Evolutionary conservation across 2,113 vertebrate species (phyloP), one percentile per base, ranked within the genome.

Genomic region (Columba livia): DNA sequence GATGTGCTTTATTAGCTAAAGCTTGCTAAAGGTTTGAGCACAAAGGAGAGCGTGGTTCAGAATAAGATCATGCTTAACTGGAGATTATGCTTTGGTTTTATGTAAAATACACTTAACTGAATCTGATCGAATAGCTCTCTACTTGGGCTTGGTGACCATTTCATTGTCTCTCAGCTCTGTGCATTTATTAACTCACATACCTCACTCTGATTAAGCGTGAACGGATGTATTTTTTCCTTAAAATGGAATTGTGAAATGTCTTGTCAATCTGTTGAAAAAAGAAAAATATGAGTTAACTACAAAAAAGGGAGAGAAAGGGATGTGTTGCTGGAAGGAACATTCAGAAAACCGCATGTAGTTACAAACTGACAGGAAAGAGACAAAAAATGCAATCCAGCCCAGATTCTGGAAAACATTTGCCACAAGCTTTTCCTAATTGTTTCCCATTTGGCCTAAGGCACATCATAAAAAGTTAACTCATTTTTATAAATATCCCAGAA

Each of bases 251-350:
- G 88, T 97, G 89, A 97, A 98, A 98, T 96, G 97, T 98, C 97
- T 98, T 97, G 96, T 98, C 97, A 94, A 98, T 97, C 98, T 98
- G 95, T 98, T 97, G 96, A 84, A 95, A 96, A 96, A 97, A 96
- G 94, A 94, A 81, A 96, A 97, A 92, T 61, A 38, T 25, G 80
- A 73, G 85, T 88, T 93, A 95, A 57, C 80, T 90, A 91, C 72
- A 89, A 77, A 85, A 67, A 86, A 72, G 34, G 26, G 50, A 57
- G 29, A 40, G 84, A 71, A 62, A 56, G 1, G 0, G 50, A 67
- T 50, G 69, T 51, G 50, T 36, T 79, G 65, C 78, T 94, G 79
- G 56, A 85, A 92, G n/a, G 5, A 89, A 17, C 44, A 85, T 88
- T 84, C 48, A 80, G 84, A 70, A 94, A 93, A 66, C 19, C 47